These are phyloP conservation scores for Aspiorhynchus laticeps DNA, from an alignment of 2,113 vertebrate genomes.

Conservation along the genomic window DNA sequence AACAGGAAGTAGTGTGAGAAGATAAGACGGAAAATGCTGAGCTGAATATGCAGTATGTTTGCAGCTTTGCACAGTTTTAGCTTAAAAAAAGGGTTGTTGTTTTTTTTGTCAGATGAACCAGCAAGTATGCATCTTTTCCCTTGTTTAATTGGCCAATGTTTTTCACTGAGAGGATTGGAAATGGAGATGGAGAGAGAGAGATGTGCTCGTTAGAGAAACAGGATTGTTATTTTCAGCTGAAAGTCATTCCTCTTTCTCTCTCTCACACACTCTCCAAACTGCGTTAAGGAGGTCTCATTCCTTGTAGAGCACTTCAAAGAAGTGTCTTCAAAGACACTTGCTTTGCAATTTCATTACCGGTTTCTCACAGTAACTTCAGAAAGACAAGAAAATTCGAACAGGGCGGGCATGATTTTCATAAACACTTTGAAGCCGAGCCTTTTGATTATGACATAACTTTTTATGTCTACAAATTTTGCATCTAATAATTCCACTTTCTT, in stretches of 20 bases:
- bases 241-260: conserved; percentile 55
- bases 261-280: conserved; percentile 60
- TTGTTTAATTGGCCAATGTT: conserved; percentile 66
- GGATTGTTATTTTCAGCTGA: conserved; percentile 60
- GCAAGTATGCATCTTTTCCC: conserved; percentile 61
- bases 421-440: conserved; percentile 55
- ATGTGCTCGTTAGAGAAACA: conserved; percentile 34
- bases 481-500: conserved; percentile 22
- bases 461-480: conserved; percentile 37
- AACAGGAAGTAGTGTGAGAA: conserved; percentile 15
- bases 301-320: conserved; percentile 75
- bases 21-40: not conserved
- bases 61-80: conserved; percentile 29
- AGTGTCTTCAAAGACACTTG: too few species aligned
- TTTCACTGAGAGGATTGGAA: conserved; percentile 9
- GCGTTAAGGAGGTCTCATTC: conserved; percentile 68
- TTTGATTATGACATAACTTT: conserved; percentile 53
- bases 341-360: conserved; percentile 70
- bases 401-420: conserved; percentile 52
- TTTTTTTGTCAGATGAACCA: conserved; percentile 67
- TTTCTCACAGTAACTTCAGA: conserved; percentile 50
- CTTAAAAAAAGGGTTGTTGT: not conserved
- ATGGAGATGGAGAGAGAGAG: conserved; percentile 36
- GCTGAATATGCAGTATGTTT: conserved; percentile 44
- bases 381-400: conserved; percentile 50